Evolutionary conservation across 2,888 invertebrate genomes (phyloP).

Genomic region (Agrotis exclamationis): DNA sequence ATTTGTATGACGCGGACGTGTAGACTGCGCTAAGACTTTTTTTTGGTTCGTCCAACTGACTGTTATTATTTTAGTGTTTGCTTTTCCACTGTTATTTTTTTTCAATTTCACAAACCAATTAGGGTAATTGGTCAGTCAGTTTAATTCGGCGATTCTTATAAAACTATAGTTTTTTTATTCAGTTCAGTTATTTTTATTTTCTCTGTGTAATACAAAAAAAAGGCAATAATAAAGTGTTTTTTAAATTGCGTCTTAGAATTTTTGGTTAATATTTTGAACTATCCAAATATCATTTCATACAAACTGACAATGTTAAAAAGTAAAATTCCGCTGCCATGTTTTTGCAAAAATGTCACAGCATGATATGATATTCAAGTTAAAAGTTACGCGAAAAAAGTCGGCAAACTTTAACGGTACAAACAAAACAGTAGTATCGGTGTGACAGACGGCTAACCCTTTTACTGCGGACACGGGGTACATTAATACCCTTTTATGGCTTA

Average conservation of each 20-base stretch:
- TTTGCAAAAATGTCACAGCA: slow-evolving; percentile 33
- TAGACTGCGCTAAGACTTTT: slow-evolving; percentile 53
- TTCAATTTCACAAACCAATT: not conserved
- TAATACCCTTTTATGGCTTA: slow-evolving; percentile 69
- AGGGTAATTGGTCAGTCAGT: not conserved
- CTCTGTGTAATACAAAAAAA: no score
- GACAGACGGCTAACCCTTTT: slow-evolving; percentile 73
- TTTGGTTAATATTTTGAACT: no score
- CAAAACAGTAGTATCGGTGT: slow-evolving; percentile 69
- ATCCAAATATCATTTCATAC: slow-evolving; percentile 10
- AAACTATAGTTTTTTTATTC: no score
- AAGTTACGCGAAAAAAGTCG: slow-evolving; percentile 50
- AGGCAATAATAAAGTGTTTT: no score
- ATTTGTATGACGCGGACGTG: slow-evolving; percentile 64
- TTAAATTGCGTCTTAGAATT: no score
- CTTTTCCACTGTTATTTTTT: not conserved
- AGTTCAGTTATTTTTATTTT: no score
- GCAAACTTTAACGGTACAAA: slow-evolving; percentile 45
- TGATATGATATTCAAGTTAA: slow-evolving; percentile 24
- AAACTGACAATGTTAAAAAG: not conserved
- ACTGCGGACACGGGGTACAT: slow-evolving; percentile 66
- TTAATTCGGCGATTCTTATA: not conserved
- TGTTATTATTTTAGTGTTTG: slow-evolving; percentile 60
- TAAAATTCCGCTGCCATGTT: slow-evolving; percentile 6
- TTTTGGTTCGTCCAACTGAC: slow-evolving; percentile 68